A percentile compares a stretch with the other conserved stretches of the same genome.
Evolutionary conservation across 2,797 vertebrate genomes (phyloP).

Genomic region (Protonibea diacanthus): DNA sequence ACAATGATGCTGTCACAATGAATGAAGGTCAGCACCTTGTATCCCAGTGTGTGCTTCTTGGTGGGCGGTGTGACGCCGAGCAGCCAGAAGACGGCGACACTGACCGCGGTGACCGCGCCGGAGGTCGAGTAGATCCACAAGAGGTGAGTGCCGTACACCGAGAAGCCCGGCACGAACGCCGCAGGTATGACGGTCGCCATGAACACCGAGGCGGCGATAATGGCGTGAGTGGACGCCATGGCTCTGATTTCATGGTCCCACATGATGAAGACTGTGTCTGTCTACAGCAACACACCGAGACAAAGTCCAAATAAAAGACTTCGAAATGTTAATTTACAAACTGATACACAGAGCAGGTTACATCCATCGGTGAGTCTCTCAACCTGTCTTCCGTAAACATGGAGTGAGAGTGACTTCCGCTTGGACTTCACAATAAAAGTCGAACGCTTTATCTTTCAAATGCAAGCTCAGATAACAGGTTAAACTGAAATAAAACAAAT

Average conservation of each 20-base stretch:
- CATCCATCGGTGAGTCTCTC: slow-evolving; percentile 6
- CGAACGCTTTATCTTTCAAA: not conserved
- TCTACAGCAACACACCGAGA: not conserved
- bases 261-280: slow-evolving; percentile 78
- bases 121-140: slow-evolving; percentile 91
- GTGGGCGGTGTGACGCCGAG: slow-evolving; percentile 87
- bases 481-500: not conserved
- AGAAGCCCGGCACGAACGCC: slow-evolving; percentile 88
- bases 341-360: rapidly evolving
- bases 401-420: slow-evolving; percentile 45
- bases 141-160: slow-evolving; percentile 90
- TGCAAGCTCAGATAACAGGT: not conserved
- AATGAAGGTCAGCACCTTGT: slow-evolving; percentile 85
- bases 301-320: not conserved
- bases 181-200: slow-evolving; percentile 86
- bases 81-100: slow-evolving; percentile 87
- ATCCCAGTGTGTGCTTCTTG: slow-evolving; percentile 89
- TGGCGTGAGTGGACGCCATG: slow-evolving; percentile 89
- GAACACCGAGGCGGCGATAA: slow-evolving; percentile 85
- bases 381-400: slow-evolving; percentile 76
- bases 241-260: slow-evolving; percentile 91
- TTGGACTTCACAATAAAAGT: slow-evolving; percentile 66
- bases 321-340: not conserved
- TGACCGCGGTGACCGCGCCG: slow-evolving; percentile 83
- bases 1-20: not conserved